Evolutionary conservation across 2,113 vertebrate species (phyloP).

Genomic region (Dromiciops gliroides): DNA sequence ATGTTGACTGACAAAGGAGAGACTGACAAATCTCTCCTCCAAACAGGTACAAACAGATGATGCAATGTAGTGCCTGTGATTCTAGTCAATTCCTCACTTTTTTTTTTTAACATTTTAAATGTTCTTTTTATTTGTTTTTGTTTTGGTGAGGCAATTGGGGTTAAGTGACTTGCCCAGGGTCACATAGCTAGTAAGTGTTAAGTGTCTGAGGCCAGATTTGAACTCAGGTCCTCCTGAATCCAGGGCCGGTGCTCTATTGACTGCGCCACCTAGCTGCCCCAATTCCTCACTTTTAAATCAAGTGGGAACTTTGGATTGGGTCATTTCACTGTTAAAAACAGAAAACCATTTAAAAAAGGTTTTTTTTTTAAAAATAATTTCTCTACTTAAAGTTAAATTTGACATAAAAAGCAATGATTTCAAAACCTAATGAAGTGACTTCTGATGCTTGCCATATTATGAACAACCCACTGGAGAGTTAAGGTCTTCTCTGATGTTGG

Average conservation of each 20-base stretch:
- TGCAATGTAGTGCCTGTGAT: background rate
- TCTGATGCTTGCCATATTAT: constrained; percentile 48
- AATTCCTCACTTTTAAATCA: constrained; percentile 55
- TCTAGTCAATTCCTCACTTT: constrained; percentile 47
- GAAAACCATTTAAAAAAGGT: constrained; percentile 49
- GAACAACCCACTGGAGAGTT: constrained; percentile 10
- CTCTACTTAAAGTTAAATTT: constrained; percentile 44
- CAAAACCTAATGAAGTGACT: constrained; percentile 39
- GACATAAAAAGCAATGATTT: constrained; percentile 51
- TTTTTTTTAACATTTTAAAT: no score
- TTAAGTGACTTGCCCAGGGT: no score
- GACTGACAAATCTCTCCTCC: background rate
- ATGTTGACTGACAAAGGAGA: constrained; percentile 50
- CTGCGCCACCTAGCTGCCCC: no score
- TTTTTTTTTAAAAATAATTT: constrained; percentile 26
- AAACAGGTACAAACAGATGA: background rate
- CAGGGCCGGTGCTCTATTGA: no score
- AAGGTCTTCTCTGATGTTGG: constrained; percentile 42
- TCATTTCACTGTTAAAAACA: constrained; percentile 39
- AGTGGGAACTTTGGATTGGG: constrained; percentile 33
- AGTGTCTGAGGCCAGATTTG: no score
- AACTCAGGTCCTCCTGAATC: no score
- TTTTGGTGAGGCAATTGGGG: no score
- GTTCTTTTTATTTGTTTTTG: no score
- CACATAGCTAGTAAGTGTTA: no score